Base-by-base conservation (phyloP, 2,113 vertebrate genomes). In the Bubo blakistoni region DNA sequence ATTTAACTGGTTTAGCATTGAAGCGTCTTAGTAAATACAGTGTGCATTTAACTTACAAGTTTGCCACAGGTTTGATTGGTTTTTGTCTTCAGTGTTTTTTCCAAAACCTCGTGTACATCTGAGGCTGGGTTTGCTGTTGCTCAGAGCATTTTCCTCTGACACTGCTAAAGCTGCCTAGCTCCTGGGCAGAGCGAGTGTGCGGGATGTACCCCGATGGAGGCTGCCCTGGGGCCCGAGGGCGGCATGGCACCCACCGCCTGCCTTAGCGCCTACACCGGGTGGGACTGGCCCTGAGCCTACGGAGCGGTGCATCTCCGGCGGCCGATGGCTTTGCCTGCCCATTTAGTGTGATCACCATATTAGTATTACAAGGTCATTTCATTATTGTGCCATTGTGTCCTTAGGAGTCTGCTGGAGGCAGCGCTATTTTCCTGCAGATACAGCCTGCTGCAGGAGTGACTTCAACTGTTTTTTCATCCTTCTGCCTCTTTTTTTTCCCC, bases 191-290 rank as follows among this genome's bases (percentile, higher is more conserved):
- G 44, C 0, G 8, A 9, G 19, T 2, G 3, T 32, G 40, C 25
- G 32, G 27, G 34, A 5, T 5, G 5, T 8, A 11, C 11, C 29
- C 26, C 0, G 2, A 5, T 11, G 24, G 32, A 52, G 29, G 22
- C 18, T n/a, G 21, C 27, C 24, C 40, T 26, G 61, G 26, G 9
- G 11, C 21, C 46, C 2, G 1, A 29, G 58, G 40, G 3, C 79
- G 42, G 12, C 12, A 0, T 44, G 72, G 49, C 5, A 4, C 46
- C 52, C 5, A 5, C 21, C 0, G 2, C 19, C 34, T 11, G n/a
- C 57, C 38, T 22, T 7, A 4, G n/a, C 2, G 2, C 61, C 21
- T 12, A 4, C 7, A 0, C 21, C 0, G 2, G 8, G 34, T 7
- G 26, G 24, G 20, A 1, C 15, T 14, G 77, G 1, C 73, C 2